These are phyloP conservation scores for Colinus virginianus DNA, from an alignment of 2,113 vertebrate genomes.

Conservation along the genomic window DNA sequence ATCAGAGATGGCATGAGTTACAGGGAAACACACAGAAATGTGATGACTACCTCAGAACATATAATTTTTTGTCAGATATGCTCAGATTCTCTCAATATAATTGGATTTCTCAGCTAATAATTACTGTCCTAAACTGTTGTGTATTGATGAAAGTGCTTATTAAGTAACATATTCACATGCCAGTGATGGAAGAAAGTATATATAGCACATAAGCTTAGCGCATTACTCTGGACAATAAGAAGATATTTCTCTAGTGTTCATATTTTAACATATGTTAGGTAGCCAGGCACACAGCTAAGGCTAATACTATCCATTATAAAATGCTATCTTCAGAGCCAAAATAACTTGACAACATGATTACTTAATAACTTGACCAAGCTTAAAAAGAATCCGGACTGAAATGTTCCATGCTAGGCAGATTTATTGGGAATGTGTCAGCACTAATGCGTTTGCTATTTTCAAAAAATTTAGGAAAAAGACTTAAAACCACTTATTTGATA, in stretches of 20 bases:
- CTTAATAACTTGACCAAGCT: neutral
- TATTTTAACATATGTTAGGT: neutral
- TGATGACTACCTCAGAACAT: neutral
- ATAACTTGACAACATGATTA: neutral
- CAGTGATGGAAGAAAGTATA: neutral
- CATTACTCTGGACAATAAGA: neutral
- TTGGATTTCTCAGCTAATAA: neutral
- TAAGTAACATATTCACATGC: neutral
- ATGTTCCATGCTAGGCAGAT: neutral
- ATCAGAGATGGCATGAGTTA: neutral
- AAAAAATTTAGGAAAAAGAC: neutral
- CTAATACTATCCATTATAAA: neutral
- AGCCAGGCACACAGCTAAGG: neutral
- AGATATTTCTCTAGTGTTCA: neutral
- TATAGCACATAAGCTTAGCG: neutral
- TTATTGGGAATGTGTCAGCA: neutral
- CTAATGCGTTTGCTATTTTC: neutral
- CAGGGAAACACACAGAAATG: rapidly evolving
- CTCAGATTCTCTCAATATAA: neutral
- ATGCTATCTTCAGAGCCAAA: neutral
- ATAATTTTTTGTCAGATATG: neutral
- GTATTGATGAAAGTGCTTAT: neutral
- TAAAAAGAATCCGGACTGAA: neutral
- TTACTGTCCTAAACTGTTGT: neutral
- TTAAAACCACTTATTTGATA: neutral